Evolutionary conservation across 2,113 vertebrate species (phyloP).

Genomic region (Pseudorectes ferrugineus): DNA sequence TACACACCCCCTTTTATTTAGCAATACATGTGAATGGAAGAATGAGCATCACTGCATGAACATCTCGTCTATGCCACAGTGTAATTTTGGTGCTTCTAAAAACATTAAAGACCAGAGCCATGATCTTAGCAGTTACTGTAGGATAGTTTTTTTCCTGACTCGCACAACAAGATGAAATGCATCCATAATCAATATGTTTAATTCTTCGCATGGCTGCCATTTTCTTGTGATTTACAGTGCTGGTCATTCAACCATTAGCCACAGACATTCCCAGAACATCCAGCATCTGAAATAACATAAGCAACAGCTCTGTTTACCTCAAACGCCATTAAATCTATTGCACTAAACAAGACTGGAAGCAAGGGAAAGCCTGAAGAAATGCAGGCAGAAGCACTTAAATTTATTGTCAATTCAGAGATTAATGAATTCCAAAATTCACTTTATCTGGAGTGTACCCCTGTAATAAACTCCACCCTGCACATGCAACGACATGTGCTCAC

Average conservation of each 20-base stretch:
- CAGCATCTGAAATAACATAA: neutral
- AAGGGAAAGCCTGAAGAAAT: neutral
- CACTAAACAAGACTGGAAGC: neutral
- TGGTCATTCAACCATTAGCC: neutral
- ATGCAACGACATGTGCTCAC: accelerated
- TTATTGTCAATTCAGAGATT: neutral
- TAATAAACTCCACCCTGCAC: neutral
- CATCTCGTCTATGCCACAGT: neutral
- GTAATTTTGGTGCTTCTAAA: neutral
- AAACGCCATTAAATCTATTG: neutral
- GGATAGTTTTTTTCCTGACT: neutral
- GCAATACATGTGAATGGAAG: neutral
- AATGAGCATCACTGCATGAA: neutral
- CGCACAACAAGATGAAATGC: neutral
- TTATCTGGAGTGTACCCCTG: neutral
- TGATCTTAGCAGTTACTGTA: neutral
- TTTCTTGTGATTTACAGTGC: neutral
- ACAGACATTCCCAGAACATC: neutral
- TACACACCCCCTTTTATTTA: neutral
- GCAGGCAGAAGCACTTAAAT: neutral
- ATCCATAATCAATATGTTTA: neutral
- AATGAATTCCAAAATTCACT: neutral
- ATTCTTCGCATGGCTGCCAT: neutral
- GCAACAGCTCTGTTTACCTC: neutral
- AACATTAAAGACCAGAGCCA: neutral